phyloP scores from a whole-genome alignment of 2,797 vertebrate genomes.

The Smutsia temminckii region DNA sequence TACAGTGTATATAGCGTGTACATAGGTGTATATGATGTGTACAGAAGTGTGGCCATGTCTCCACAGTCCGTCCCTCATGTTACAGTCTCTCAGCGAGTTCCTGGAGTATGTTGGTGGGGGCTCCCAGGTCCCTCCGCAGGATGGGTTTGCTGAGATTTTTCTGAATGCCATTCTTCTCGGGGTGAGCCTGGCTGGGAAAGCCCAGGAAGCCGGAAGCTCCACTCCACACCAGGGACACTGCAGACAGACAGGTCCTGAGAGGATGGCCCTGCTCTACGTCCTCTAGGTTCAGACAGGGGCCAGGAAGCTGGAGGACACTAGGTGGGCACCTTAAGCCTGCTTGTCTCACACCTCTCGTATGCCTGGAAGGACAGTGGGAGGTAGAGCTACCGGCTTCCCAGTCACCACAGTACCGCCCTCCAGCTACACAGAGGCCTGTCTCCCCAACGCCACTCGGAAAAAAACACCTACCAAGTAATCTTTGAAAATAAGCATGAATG shows the following conservation, averaged over 20 bases:
- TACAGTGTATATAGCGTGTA: slow-evolving; percentile 85
- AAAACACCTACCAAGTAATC: neutral
- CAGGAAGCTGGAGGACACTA: neutral
- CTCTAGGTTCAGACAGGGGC: slow-evolving; percentile 6
- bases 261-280: slow-evolving; percentile 22
- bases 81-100: slow-evolving; percentile 71
- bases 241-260: slow-evolving; percentile 30
- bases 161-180: slow-evolving; percentile 41
- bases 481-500: neutral
- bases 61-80: slow-evolving; percentile 52
- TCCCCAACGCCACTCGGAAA: neutral
- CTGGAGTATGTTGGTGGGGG: slow-evolving; percentile 65
- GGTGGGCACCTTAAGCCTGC: neutral
- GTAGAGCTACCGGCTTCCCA: neutral
- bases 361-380: slow-evolving; percentile 31
- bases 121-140: slow-evolving; percentile 27
- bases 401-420: neutral
- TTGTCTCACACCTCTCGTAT: neutral
- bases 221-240: slow-evolving; percentile 9
- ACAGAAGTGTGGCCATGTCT: slow-evolving; percentile 77
- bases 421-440: neutral
- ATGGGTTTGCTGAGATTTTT: slow-evolving; percentile 57
- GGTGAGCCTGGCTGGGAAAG: slow-evolving; percentile 35
- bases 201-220: neutral
- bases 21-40: slow-evolving; percentile 84